These are phyloP conservation scores for Mastomys natalensis DNA, from an alignment of 2,113 vertebrate genomes.

Conservation along the genomic window DNA sequence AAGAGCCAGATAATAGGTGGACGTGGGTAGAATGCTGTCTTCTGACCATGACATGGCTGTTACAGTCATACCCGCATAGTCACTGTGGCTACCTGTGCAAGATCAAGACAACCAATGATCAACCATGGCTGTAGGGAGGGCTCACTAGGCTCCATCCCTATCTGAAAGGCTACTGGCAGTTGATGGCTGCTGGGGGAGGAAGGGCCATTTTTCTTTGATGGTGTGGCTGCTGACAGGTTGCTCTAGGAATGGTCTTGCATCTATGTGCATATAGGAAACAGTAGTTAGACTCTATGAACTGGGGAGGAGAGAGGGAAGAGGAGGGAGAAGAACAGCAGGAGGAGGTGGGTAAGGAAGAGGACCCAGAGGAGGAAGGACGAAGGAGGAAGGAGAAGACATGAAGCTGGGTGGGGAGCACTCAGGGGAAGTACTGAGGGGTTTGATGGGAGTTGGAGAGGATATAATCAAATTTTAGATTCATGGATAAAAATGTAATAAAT, in stretches of 20 bases:
- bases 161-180: not conserved
- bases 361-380: too few species aligned
- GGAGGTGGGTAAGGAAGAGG: not conserved
- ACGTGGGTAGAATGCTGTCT: not conserved
- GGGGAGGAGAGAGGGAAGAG: not conserved
- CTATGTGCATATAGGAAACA: rapidly evolving
- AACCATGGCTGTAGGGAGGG: not conserved
- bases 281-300: not conserved
- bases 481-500: not conserved
- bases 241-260: not conserved
- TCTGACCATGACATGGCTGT: not conserved
- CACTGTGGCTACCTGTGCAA: not conserved
- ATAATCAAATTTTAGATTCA: not conserved
- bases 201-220: not conserved
- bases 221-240: not conserved
- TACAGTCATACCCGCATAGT: not conserved
- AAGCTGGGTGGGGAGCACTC: not conserved
- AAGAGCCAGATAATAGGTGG: not conserved
- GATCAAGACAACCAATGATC: not conserved
- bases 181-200: not conserved
- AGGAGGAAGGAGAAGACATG: not conserved
- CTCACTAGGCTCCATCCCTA: not conserved
- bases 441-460: not conserved
- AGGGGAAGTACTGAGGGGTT: not conserved
- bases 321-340: not conserved